phyloP scores from a whole-genome alignment of 1,140 invertebrate genomes.

The Thereuonema tuberculata region DNA sequence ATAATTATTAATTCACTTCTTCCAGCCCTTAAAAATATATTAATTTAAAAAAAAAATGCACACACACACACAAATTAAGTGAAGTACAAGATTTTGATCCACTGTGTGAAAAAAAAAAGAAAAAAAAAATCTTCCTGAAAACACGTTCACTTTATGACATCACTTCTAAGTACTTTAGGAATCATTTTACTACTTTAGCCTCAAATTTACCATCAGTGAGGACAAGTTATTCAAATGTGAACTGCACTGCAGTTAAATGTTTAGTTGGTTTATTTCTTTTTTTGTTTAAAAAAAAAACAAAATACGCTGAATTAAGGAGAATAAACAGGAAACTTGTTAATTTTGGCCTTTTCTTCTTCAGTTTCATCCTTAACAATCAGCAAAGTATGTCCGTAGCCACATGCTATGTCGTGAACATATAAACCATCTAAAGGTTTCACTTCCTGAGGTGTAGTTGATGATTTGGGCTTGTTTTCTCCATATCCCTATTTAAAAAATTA shows the following conservation, averaged over 20 bases:
- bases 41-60: too few relatives aligned
- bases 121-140: too few relatives aligned
- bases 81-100: too few relatives aligned
- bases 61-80: too few relatives aligned
- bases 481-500: conserved; percentile 48
- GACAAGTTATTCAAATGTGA: background rate
- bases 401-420: conserved; percentile 61
- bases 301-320: conserved; percentile 24
- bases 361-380: conserved; percentile 50
- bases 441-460: conserved; percentile 74
- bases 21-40: too few relatives aligned
- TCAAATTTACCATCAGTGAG: background rate
- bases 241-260: background rate
- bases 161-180: too few relatives aligned
- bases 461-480: conserved; percentile 67
- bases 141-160: too few relatives aligned
- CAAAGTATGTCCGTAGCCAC: conserved; percentile 70
- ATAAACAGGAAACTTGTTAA: conserved; percentile 46
- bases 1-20: too few relatives aligned
- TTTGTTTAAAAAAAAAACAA: background rate
- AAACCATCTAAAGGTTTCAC: conserved; percentile 66
- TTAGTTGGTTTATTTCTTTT: background rate
- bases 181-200: too few relatives aligned
- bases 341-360: conserved; percentile 45
- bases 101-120: too few relatives aligned